A percentile compares a stretch with the other conserved stretches of the same genome.
These are phyloP conservation scores for Drosophila hydei DNA, from an alignment of 1,140 invertebrate genomes.

Conservation along the genomic window DNA sequence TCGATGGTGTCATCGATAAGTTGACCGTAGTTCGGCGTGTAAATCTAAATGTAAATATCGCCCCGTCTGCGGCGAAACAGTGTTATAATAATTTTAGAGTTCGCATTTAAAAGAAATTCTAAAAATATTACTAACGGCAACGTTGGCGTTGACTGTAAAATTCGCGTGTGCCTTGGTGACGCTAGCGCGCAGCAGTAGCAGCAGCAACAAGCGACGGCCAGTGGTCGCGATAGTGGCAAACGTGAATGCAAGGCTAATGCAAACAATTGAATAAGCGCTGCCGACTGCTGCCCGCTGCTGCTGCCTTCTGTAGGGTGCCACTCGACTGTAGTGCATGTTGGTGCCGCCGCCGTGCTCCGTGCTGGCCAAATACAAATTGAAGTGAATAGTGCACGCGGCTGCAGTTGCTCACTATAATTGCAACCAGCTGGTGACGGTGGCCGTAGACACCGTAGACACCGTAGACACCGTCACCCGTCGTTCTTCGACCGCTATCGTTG, in stretches of 20 bases:
- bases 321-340: conserved; percentile 23
- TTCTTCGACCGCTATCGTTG: neutral
- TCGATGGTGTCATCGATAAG: conserved; percentile 33
- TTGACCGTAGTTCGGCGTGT: conserved; percentile 42
- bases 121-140: conserved; percentile 18
- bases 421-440: conserved; percentile 31
- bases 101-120: conserved; percentile 11
- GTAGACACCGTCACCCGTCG: conserved; percentile 3
- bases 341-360: conserved; percentile 23
- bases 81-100: conserved; percentile 23
- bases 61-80: conserved; percentile 38
- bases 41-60: conserved; percentile 54
- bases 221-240: conserved; percentile 26
- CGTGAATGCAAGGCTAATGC: conserved; percentile 58
- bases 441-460: conserved; percentile 12
- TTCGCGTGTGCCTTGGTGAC: neutral
- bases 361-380: conserved; percentile 18
- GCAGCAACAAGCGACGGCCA: conserved; percentile 39
- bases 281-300: conserved; percentile 14
- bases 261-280: conserved; percentile 69
- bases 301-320: conserved; percentile 18
- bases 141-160: neutral
- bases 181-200: conserved; percentile 19
- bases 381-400: conserved; percentile 28
- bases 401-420: conserved; percentile 34